A percentile compares a stretch with the other conserved stretches of the same genome.
These are phyloP conservation scores for Aphelinus atriplicis DNA, from an alignment of 1,140 invertebrate species.

Conservation along the genomic window DNA sequence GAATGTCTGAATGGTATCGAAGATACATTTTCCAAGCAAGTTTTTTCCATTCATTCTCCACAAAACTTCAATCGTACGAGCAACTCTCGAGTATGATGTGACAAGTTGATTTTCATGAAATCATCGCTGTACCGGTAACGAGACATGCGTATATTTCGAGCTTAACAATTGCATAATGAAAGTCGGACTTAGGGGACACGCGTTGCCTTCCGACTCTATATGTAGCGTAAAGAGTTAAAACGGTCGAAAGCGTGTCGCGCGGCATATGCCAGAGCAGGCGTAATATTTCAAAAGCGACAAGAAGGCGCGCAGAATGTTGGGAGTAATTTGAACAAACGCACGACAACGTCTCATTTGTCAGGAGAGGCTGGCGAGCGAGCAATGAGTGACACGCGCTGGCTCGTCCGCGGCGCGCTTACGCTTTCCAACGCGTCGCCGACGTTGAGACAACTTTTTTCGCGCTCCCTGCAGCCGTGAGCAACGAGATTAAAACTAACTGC, in stretches of 20 bases:
- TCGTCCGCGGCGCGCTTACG: neutral
- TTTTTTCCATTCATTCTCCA: too few species aligned
- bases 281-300: constrained; percentile 61
- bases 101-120: constrained; percentile 29
- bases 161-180: constrained; percentile 21
- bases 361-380: constrained; percentile 48
- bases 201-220: too few species aligned
- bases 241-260: constrained; percentile 12
- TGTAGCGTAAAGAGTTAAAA: neutral
- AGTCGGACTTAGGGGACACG: neutral
- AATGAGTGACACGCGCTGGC: constrained; percentile 52
- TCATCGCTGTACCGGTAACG: neutral
- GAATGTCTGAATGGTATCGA: too few species aligned
- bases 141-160: constrained; percentile 5
- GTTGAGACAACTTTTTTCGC: constrained; percentile 25
- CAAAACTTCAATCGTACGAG: too few species aligned
- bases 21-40: too few species aligned
- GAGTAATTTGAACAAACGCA: constrained; percentile 65
- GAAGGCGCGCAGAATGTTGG: constrained; percentile 51
- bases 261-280: constrained; percentile 31
- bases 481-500: too few species aligned
- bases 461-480: neutral
- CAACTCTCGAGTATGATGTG: too few species aligned
- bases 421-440: constrained; percentile 13
- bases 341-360: constrained; percentile 66